A percentile compares a stretch with the other conserved stretches of the same genome.
Evolutionary conservation across 1,140 invertebrate genomes (phyloP).

Genomic region (Laupala kohalensis): DNA sequence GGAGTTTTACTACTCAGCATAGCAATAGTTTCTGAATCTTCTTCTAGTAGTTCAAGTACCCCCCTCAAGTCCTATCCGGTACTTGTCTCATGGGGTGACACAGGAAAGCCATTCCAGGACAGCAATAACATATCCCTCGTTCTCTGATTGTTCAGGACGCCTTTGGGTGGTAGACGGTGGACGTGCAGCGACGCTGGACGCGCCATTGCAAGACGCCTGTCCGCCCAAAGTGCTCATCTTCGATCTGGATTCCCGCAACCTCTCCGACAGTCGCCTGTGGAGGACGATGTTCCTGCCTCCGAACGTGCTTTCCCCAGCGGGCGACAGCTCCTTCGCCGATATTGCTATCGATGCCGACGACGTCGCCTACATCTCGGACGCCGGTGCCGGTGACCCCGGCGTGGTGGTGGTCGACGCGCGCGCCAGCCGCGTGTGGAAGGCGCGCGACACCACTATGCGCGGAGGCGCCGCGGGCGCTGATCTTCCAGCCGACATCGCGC

Average conservation of each 20-base stretch:
- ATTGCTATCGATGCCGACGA: constrained; percentile 52
- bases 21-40: too few species aligned
- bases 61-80: too few species aligned
- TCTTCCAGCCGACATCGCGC: constrained; percentile 40
- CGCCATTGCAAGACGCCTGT: constrained; percentile 32
- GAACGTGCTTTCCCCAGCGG: constrained; percentile 30
- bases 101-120: too few species aligned
- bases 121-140: too few species aligned
- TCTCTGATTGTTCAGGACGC: constrained; percentile 36
- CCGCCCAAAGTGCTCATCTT: constrained; percentile 51
- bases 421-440: constrained; percentile 49
- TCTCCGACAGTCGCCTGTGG: neutral
- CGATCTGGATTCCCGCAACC: constrained; percentile 32
- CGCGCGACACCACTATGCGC: constrained; percentile 47
- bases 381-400: constrained; percentile 45
- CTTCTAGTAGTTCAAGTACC: too few species aligned
- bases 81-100: too few species aligned
- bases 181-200: constrained; percentile 33
- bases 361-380: constrained; percentile 55
- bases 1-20: too few species aligned
- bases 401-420: constrained; percentile 49
- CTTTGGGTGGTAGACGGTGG: constrained; percentile 61
- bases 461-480: constrained; percentile 35
- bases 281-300: constrained; percentile 35
- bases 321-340: constrained; percentile 45